phyloP scores from a whole-genome alignment of 1,140 invertebrate genomes.

The Drosophila kurseongensis region DNA sequence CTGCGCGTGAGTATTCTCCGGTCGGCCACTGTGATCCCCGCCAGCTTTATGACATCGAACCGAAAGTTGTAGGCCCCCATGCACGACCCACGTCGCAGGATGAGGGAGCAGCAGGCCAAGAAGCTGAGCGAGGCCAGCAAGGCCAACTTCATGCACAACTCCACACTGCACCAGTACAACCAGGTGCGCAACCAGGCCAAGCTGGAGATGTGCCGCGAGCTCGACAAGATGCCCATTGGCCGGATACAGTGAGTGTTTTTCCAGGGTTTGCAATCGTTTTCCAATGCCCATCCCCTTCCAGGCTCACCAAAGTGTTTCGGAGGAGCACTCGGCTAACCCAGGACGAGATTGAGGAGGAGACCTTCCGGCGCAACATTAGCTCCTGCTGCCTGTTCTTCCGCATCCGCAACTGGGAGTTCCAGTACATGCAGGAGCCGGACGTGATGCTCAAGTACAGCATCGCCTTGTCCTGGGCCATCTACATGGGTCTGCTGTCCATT shows the following conservation, averaged over 20 bases:
- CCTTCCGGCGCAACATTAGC: conserved; percentile 80
- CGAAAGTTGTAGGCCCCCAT: conserved; percentile 80
- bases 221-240: conserved; percentile 84
- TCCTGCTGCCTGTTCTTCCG: conserved; percentile 77
- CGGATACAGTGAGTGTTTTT: conserved; percentile 71
- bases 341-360: conserved; percentile 80
- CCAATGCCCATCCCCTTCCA: neutral
- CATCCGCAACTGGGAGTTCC: conserved; percentile 76
- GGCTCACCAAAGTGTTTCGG: conserved; percentile 66
- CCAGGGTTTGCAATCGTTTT: too few relatives aligned
- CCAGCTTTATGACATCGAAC: conserved; percentile 74
- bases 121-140: conserved; percentile 72
- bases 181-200: conserved; percentile 84
- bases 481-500: conserved; percentile 69
- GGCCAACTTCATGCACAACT: conserved; percentile 83
- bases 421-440: conserved; percentile 76
- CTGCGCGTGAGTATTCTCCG: conserved; percentile 85
- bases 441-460: conserved; percentile 84
- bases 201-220: conserved; percentile 84
- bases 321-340: conserved; percentile 71
- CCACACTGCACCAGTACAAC: conserved; percentile 81
- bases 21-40: neutral
- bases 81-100: conserved; percentile 67
- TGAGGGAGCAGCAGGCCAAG: conserved; percentile 75
- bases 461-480: conserved; percentile 64